Conservation (phyloP, 1,140 invertebrate genomes). For the Drosophila mojavensis region DNA sequence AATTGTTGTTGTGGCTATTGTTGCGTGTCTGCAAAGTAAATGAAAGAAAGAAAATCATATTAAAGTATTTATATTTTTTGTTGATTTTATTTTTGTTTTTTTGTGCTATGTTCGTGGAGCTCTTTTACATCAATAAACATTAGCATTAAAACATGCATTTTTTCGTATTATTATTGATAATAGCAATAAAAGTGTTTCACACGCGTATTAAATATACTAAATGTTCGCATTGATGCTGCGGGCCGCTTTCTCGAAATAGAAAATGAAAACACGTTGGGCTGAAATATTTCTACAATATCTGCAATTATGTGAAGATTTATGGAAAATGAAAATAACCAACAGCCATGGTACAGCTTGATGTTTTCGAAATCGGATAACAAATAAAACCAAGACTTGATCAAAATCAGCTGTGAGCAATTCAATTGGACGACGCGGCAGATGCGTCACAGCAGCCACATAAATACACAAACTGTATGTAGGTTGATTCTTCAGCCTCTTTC, state of each 20-base stretch:
- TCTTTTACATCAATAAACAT: conserved; percentile 52
- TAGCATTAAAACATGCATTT: conserved; percentile 48
- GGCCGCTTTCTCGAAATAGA: conserved; percentile 58
- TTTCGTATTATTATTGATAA: conserved; percentile 12
- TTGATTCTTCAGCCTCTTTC: conserved; percentile 22
- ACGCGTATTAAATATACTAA: conserved; percentile 48
- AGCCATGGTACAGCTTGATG: conserved; percentile 25
- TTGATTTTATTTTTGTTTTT: not conserved
- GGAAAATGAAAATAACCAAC: conserved; percentile 54
- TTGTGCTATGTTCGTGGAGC: not conserved
- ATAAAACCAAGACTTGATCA: conserved; percentile 57
- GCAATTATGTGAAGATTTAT: conserved; percentile 69
- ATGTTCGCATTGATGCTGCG: conserved; percentile 25
- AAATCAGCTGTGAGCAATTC: conserved; percentile 51
- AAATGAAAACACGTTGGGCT: conserved; percentile 39
- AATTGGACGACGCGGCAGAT: conserved; percentile 45
- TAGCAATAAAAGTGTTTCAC: conserved; percentile 60
- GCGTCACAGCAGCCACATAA: conserved; percentile 47
- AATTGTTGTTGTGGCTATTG: conserved; percentile 18
- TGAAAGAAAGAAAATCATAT: conserved; percentile 44
- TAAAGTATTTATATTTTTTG: conserved; percentile 53
- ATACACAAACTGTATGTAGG: conserved; percentile 36
- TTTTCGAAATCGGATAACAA: conserved; percentile 22
- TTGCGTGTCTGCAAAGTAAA: conserved; percentile 55
- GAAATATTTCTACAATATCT: conserved; percentile 47